Evolutionary conservation across 1,140 invertebrate species (phyloP), one percentile per base, ranked within the genome.

Genomic region (Phocides pigmalion): DNA sequence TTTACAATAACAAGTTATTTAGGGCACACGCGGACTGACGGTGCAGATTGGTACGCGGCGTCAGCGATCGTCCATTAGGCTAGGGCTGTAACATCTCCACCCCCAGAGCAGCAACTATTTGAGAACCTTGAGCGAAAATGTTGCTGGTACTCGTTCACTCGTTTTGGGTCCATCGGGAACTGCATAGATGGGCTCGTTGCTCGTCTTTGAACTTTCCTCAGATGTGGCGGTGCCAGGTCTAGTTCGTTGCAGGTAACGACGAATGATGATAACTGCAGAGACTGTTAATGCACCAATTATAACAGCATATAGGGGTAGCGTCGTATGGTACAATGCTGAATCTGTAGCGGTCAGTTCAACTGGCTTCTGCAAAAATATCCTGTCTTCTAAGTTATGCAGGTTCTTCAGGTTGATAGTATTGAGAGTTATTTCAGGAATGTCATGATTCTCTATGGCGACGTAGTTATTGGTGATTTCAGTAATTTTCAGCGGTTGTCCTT

Each of bases 401-500:
- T 9, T 42, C 20, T 53, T 42, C 9, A 66, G n/a, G 20, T 59
- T 56, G 15, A 67, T 20, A 9, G 47, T 35, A 12, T 53, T 67
- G 2, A 67, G 42, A 28, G 44, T 67, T 6, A 67, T 49, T 9
- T 64, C 39, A 16, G 62, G 62, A 39, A 51, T 47, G 8, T 47
- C 15, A 11, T 22, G 8, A 9, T 25, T 14, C 12, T 44, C 39
- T 32, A 20, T 16, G 9, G 22, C 4, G 20, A 22, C 22, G 11
- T 3, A 8, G 5, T 32, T 14, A 1, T 28, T 61, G 11, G 9
- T 4, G 0, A 62, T 25, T 51, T 63, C 56, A 4, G 54, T 41
- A 17, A 67, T 67, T 15, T 67, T 67, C 9, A 62, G 15, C 2
- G 51, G 54, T 16, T 66, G 64, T 17, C 64, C 64, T 15, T 61